Evolutionary conservation across 37 sponge, comb jelly and placozoan species (phyloP), one percentile per base, ranked within the genome.

Genomic region (Agelas oroides): DNA sequence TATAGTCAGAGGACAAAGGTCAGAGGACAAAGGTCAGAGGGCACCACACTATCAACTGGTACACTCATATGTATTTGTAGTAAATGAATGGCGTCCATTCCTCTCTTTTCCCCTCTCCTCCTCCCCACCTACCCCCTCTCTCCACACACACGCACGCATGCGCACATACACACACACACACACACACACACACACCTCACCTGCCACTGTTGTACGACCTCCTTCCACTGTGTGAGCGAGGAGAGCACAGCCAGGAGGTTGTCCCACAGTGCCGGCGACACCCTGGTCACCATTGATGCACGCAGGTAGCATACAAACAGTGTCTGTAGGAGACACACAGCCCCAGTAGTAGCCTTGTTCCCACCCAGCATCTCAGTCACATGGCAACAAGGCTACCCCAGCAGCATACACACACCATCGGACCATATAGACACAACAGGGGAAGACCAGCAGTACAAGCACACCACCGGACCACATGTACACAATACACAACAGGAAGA

Each of bases 201-300:
- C 84, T 89, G 78, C 97, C 97, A 96, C 66, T 91, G 79, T 16
- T 71, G 27, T 14, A 96, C 40, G 23, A 94, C 95, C 37, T 90
- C 84, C 56, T 59, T 88, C 94, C 93, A 91, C 40, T 79, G 70
- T 1, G 94, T 96, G 59, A 90, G 89, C 25, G 85, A 73, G 30
- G 82, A 80, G 21, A 94, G 63, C 17, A 91, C 84, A 12, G 63
- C 20, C 41, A 70, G 72, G 1, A 96, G 87, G 24, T 68, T 77
- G 59, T 96, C 78, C 97, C 97, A 96, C 61, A 94, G 60, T 6
- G 78, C 23, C 1, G 79, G n/a, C 0, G 92, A 76, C 34, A 94
- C 73, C 25, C 71, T 27, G 1, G 63, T 39, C 56, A 77, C 82
- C 81, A 91, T 77, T 18, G 85, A 90, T 25, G 93, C 92, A 41